phyloP scores from a whole-genome alignment of 2,113 vertebrate species.

The Equus przewalskii region DNA sequence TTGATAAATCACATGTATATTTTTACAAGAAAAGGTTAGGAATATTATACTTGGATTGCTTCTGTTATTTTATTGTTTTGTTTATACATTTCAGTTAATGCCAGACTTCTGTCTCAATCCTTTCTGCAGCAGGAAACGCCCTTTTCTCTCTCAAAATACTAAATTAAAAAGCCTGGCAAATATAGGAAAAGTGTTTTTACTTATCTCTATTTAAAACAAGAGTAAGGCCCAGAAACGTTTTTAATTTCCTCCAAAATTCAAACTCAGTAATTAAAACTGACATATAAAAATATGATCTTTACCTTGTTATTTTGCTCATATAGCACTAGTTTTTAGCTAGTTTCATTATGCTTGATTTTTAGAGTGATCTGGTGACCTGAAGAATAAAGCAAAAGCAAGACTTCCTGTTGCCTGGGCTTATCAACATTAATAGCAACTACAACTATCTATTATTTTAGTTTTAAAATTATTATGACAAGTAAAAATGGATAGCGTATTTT shows the following conservation, averaged over 20 bases:
- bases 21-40: conserved; percentile 18
- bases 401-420: background rate
- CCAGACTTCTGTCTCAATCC: background rate
- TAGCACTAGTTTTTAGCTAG: conserved; percentile 86
- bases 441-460: background rate
- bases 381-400: conserved; percentile 61
- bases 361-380: conserved; percentile 89
- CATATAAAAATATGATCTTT: background rate
- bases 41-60: background rate
- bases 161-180: background rate
- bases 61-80: background rate
- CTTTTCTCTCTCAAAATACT: background rate
- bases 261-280: background rate
- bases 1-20: background rate
- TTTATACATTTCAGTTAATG: conserved; percentile 3
- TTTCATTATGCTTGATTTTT: conserved; percentile 83
- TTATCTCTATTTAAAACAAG: conserved; percentile 18
- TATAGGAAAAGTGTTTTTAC: background rate
- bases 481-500: background rate
- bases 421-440: background rate
- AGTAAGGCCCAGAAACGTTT: background rate
- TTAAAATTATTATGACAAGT: background rate
- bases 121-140: background rate
- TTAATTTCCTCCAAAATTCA: background rate
- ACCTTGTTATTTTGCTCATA: conserved; percentile 77